Evolutionary conservation across 2,113 vertebrate species (phyloP).

Genomic region (Catharus bicknelli): DNA sequence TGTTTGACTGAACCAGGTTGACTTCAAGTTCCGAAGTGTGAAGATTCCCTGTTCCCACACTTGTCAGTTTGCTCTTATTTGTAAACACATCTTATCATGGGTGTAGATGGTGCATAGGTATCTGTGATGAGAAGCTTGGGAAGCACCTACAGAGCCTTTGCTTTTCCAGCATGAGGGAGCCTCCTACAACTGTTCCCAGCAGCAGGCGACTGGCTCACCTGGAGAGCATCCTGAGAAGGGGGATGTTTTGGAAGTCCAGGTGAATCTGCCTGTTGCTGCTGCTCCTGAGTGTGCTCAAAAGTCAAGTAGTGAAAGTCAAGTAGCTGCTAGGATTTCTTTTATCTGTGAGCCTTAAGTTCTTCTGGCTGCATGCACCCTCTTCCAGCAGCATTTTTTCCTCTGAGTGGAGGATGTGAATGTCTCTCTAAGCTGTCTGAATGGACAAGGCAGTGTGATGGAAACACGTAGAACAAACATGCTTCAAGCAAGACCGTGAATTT

Average conservation of each 20-base stretch:
- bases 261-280: constrained; percentile 1
- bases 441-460: not conserved
- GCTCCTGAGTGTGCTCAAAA: not conserved
- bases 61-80: not conserved
- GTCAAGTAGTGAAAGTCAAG: not conserved
- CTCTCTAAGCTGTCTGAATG: not conserved
- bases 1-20: not conserved
- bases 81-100: not conserved
- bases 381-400: not conserved
- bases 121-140: not conserved
- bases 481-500: not conserved
- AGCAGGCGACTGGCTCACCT: not conserved
- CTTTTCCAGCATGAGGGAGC: not conserved
- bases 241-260: not conserved
- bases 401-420: not conserved
- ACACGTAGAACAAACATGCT: not conserved
- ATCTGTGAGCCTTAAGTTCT: not conserved
- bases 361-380: not conserved
- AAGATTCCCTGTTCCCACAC: not conserved
- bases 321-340: not conserved
- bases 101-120: not conserved
- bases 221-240: not conserved
- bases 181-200: not conserved
- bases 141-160: not conserved
- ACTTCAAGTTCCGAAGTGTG: not conserved